Conservation (phyloP, 2,888 invertebrate genomes). For the Alcis repandata region DNA sequence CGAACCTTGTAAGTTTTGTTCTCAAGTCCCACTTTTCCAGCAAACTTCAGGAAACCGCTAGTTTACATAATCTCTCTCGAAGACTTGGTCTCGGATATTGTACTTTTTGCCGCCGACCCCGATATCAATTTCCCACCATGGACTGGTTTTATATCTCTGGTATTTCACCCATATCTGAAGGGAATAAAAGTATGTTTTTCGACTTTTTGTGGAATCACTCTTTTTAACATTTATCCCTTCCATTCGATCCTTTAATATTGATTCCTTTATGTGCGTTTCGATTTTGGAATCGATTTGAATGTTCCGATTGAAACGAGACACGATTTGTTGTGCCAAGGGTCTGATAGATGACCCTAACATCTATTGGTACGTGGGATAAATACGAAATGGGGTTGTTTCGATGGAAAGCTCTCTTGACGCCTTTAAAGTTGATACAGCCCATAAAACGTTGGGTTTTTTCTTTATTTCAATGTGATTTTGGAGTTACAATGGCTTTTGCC, state of each 20-base stretch:
- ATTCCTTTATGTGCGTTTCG: constrained; percentile 49
- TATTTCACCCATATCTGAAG: constrained; percentile 12
- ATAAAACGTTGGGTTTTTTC: constrained; percentile 18
- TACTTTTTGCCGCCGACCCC: constrained; percentile 17
- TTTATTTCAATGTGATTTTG: constrained; percentile 14
- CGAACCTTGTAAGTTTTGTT: constrained; percentile 17
- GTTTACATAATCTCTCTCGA: constrained; percentile 31
- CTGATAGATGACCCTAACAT: constrained; percentile 41
- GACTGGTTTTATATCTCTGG: neutral
- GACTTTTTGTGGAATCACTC: neutral
- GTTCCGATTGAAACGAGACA: constrained; percentile 48
- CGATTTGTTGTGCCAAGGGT: constrained; percentile 45
- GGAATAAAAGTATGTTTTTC: neutral
- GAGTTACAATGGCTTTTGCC: neutral
- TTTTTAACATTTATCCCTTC: constrained; percentile 26
- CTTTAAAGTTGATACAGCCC: constrained; percentile 24
- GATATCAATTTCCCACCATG: constrained; percentile 28
- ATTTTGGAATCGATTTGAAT: constrained; percentile 48
- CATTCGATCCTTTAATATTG: constrained; percentile 44
- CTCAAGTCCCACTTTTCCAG: constrained; percentile 18
- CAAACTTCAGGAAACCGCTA: constrained; percentile 33
- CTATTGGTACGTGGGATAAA: constrained; percentile 41
- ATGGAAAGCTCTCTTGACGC: constrained; percentile 26
- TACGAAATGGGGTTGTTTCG: constrained; percentile 30
- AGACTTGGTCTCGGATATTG: constrained; percentile 22